Evolutionary conservation across 2,888 invertebrate species (phyloP), one percentile per base, ranked within the genome.

Genomic region (Aleiodes leptofemur): DNA sequence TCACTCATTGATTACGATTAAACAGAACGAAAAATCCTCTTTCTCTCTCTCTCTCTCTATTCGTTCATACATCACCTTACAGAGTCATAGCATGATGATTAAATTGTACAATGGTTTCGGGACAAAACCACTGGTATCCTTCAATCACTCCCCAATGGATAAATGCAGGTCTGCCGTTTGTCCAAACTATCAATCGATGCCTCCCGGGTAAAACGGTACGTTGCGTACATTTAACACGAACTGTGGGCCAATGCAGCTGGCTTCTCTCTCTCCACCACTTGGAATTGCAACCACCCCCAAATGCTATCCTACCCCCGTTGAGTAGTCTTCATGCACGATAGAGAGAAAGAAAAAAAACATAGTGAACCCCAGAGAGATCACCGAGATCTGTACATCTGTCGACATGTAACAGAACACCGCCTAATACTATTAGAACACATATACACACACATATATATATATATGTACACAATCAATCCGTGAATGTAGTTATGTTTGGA

Each of bases 381-480:
- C 70, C 74, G 76, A 79, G 81, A 82, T 84, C 79, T 82, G 86
- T 87, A 87, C 89, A 88, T 88, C 88, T 89, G 89, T 89, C 87
- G 83, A 83, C 84, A 86, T 85, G 89, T 89, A 89, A 89, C 86
- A 85, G 88, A 88, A 89, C 87, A 89, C 89, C 86, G 83, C 81
- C 86, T 89, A 89, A 89, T 89, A 88, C 87, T 86, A 89, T 89
- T 89, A 89, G 87, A 23, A 86, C 88, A 86, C 85, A 83, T 86
- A 86, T 86, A 86, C 85, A 86, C 80, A 77, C 38, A 29, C 34
- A 6, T 34, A 34, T 23, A 23, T 23, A 23, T 1, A 23, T 23
- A 23, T 23, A 23, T 86, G 86, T 85, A 86, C 80, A 77, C 34
- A 29, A 29, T 66, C 38, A 38, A 53, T 55, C 48, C 13, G 43